Conservation (phyloP, 2,888 invertebrate species). For the Sceliomorpha sp. region DNA sequence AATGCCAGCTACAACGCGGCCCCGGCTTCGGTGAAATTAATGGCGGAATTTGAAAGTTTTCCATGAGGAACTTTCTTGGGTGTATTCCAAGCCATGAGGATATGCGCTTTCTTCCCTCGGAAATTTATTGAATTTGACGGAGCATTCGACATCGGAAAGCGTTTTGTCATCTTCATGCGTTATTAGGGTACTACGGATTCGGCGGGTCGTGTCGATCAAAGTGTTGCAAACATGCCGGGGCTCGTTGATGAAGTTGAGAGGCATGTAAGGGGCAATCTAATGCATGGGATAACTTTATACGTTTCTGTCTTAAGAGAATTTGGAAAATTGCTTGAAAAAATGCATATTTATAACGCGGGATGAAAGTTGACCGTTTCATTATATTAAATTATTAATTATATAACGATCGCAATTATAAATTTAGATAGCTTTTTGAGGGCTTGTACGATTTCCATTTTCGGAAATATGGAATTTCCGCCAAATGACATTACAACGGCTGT, state of each 20-base stretch:
- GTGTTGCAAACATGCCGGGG: too few species aligned
- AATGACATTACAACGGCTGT: constrained; percentile 10
- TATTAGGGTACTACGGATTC: neutral
- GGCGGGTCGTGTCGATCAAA: neutral
- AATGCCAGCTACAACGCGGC: constrained; percentile 66
- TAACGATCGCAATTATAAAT: constrained; percentile 7
- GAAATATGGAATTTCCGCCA: neutral
- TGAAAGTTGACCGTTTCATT: too few species aligned
- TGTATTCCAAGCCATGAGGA: constrained; percentile 27
- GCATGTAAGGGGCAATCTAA: too few species aligned
- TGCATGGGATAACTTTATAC: too few species aligned
- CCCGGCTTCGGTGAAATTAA: constrained; percentile 66
- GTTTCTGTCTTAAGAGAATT: too few species aligned
- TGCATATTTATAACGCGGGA: too few species aligned
- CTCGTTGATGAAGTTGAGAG: too few species aligned
- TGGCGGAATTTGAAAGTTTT: constrained; percentile 69
- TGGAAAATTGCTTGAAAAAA: too few species aligned
- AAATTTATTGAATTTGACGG: constrained; percentile 51
- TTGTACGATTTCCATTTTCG: too few species aligned
- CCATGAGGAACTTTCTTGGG: constrained; percentile 62
- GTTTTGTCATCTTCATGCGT: constrained; percentile 25
- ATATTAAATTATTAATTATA: constrained; percentile 9
- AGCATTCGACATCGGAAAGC: constrained; percentile 51
- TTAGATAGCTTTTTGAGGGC: too few species aligned
- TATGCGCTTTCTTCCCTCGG: constrained; percentile 11